Evolutionary conservation across 2,888 invertebrate genomes (phyloP).

Genomic region (Spodoptera exigua): DNA sequence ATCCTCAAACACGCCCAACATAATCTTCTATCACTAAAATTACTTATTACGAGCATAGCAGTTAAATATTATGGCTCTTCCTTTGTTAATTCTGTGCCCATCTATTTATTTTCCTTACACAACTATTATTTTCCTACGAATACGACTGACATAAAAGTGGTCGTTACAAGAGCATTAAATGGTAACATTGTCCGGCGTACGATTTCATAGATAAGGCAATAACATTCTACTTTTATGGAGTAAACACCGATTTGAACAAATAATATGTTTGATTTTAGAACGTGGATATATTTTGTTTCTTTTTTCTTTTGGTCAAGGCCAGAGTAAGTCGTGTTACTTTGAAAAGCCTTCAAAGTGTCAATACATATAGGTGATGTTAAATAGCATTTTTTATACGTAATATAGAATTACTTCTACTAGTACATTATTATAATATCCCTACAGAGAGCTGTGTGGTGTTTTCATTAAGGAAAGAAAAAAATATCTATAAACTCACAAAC

Average conservation of each 20-base stretch:
- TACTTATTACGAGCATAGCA: constrained; percentile 27
- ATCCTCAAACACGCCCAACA: neutral
- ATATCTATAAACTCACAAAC: neutral
- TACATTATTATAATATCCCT: too few relatives aligned
- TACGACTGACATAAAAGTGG: constrained; percentile 55
- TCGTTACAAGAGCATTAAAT: constrained; percentile 56
- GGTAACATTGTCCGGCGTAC: constrained; percentile 41
- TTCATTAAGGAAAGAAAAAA: too few relatives aligned
- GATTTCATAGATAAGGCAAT: constrained; percentile 52
- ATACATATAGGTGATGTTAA: too few relatives aligned
- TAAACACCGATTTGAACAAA: constrained; percentile 46
- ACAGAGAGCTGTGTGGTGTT: too few relatives aligned
- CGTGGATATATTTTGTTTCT: neutral
- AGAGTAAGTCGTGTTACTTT: too few relatives aligned
- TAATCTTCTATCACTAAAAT: constrained; percentile 15
- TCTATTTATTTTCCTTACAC: constrained; percentile 37
- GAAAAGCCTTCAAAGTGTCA: too few relatives aligned
- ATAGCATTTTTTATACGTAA: too few relatives aligned
- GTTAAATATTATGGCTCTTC: constrained; percentile 21
- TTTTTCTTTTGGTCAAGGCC: too few relatives aligned
- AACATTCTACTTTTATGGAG: constrained; percentile 47
- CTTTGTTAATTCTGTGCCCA: constrained; percentile 38
- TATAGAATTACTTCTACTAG: too few relatives aligned
- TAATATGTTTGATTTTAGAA: constrained; percentile 33
- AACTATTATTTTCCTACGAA: constrained; percentile 50